Conservation (phyloP, 2,888 invertebrate species). For the Agrotis segetum region DNA sequence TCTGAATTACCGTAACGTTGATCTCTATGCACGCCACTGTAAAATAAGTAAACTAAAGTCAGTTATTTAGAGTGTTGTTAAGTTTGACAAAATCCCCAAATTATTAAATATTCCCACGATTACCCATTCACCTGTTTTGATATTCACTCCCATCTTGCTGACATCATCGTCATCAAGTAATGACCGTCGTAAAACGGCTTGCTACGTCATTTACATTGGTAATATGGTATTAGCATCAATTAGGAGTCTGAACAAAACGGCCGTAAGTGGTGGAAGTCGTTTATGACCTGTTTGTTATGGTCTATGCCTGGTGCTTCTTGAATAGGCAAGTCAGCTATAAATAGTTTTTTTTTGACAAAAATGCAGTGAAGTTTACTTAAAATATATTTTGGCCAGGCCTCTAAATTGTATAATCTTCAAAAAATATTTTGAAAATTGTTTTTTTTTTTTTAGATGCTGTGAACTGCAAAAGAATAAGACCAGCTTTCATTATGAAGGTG, state of each 20-base stretch:
- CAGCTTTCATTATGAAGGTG: background rate
- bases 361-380: background rate
- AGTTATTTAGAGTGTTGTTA: background rate
- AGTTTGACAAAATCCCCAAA: background rate
- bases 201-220: slow-evolving; percentile 44
- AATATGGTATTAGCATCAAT: slow-evolving; percentile 42
- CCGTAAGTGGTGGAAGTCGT: slow-evolving; percentile 21
- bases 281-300: slow-evolving; percentile 37
- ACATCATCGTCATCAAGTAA: slow-evolving; percentile 39
- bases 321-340: background rate
- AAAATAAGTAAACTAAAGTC: background rate
- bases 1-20: too few relatives aligned
- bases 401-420: background rate
- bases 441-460: background rate
- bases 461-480: background rate
- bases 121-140: slow-evolving; percentile 6
- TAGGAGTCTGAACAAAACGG: slow-evolving; percentile 43
- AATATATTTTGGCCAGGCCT: background rate
- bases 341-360: background rate
- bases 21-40: too few relatives aligned
- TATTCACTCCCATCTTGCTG: slow-evolving; percentile 38
- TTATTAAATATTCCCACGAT: slow-evolving; percentile 38
- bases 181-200: slow-evolving; percentile 37
- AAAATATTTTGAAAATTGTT: background rate
- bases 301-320: slow-evolving; percentile 16